A percentile compares a stretch with the other conserved stretches of the same genome.
phyloP scores from a whole-genome alignment of 2,797 vertebrate species.

The Hirundo rustica region DNA sequence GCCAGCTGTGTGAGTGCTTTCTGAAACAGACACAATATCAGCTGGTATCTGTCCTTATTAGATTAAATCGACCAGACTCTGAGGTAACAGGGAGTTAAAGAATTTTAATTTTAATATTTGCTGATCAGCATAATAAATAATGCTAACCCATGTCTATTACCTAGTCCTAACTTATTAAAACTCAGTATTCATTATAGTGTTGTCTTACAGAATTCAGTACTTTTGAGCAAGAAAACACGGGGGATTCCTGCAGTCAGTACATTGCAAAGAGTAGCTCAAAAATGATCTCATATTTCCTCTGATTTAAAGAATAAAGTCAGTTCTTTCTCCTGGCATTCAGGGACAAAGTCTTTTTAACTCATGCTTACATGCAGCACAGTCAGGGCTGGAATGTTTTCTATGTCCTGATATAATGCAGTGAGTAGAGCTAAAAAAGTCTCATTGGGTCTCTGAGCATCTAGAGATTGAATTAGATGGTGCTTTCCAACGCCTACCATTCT shows the following conservation, averaged over 20 bases:
- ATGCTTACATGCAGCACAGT: neutral
- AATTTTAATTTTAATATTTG: neutral
- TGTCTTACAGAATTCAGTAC: neutral
- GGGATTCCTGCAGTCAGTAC: neutral
- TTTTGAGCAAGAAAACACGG: neutral
- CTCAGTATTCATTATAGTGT: neutral
- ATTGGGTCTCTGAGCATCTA: neutral
- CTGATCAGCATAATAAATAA: neutral
- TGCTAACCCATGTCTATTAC: neutral
- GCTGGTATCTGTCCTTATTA: slow-evolving; percentile 29
- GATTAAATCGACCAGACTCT: slow-evolving; percentile 24
- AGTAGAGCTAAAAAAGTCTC: neutral
- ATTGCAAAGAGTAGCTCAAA: neutral
- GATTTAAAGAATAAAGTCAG: neutral
- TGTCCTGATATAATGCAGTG: neutral
- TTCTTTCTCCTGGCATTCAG: neutral
- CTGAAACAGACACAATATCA: neutral
- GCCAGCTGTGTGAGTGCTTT: neutral
- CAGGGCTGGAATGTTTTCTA: neutral
- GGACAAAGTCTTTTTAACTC: neutral
- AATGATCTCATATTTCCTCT: neutral
- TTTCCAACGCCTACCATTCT: neutral
- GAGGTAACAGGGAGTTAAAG: neutral
- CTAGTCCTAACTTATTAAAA: neutral
- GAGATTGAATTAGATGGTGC: neutral